phyloP scores from a whole-genome alignment of 2,797 vertebrate genomes.

The Alfaro cultratus region DNA sequence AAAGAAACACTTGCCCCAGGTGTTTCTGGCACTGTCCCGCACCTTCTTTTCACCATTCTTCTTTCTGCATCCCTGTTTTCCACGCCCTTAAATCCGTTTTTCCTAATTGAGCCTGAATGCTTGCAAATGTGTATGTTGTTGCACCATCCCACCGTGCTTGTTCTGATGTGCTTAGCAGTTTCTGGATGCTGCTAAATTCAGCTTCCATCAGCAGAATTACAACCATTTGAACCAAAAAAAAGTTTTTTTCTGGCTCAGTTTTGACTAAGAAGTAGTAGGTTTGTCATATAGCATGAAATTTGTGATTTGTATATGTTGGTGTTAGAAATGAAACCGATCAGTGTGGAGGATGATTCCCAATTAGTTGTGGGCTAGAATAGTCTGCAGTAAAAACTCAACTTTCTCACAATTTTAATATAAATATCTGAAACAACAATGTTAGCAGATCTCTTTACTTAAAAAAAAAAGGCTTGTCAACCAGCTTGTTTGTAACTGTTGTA shows the following conservation, averaged over 20 bases:
- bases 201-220: neutral
- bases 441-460: neutral
- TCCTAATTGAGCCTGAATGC: slow-evolving; percentile 69
- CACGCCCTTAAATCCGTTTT: slow-evolving; percentile 50
- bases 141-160: slow-evolving; percentile 52
- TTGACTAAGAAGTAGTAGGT: neutral
- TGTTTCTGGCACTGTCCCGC: slow-evolving; percentile 65
- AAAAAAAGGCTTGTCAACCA: neutral
- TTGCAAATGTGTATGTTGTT: slow-evolving; percentile 66
- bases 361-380: neutral
- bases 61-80: slow-evolving; percentile 53
- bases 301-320: neutral
- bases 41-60: slow-evolving; percentile 40
- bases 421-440: too few relatives aligned
- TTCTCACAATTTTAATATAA: neutral
- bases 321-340: neutral
- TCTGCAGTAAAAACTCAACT: neutral
- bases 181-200: slow-evolving; percentile 2
- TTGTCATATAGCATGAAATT: neutral
- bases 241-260: neutral
- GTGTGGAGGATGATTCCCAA: neutral
- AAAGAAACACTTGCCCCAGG: slow-evolving; percentile 71
- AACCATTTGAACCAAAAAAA: neutral
- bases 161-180: slow-evolving; percentile 27
- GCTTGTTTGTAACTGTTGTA: neutral